phyloP scores from a whole-genome alignment of 2,888 invertebrate genomes.

The Coleophora deauratella region DNA sequence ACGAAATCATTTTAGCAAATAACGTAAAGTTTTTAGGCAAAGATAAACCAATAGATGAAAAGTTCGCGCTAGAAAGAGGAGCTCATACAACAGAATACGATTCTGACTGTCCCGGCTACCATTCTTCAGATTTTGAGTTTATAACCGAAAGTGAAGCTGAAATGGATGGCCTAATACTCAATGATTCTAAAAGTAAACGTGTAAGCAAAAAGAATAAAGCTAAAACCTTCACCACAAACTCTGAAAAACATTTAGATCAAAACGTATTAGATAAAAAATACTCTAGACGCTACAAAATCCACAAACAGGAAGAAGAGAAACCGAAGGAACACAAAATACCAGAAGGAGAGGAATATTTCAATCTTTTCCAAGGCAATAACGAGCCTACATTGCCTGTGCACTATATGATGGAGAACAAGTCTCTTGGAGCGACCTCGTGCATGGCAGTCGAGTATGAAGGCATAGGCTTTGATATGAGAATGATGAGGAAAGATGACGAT shows the following conservation, averaged over 20 bases:
- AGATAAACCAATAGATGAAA: background rate
- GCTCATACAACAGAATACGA: conserved; percentile 6
- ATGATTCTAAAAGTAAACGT: conserved; percentile 4
- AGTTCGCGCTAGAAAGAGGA: background rate
- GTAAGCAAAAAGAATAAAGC: background rate
- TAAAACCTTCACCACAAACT: conserved; percentile 2
- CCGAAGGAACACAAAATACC: conserved; percentile 31
- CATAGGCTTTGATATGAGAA: conserved; percentile 31
- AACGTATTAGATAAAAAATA: background rate
- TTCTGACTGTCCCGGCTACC: conserved; percentile 28
- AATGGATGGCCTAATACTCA: conserved; percentile 22
- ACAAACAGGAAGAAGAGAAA: conserved; percentile 6
- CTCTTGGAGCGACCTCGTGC: conserved; percentile 17
- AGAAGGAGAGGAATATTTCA: conserved; percentile 30
- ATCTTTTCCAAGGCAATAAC: conserved; percentile 33
- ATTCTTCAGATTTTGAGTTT: conserved; percentile 58
- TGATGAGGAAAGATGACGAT: conserved; percentile 11
- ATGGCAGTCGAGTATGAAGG: conserved; percentile 31
- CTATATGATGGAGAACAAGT: conserved; percentile 36
- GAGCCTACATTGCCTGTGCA: conserved; percentile 15
- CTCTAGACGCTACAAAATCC: no score
- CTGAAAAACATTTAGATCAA: background rate
- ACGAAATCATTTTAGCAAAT: no score
- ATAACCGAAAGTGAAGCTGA: conserved; percentile 48
- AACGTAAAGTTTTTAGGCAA: no score